Evolutionary conservation across 2,113 vertebrate species (phyloP), one percentile per base, ranked within the genome.

Genomic region (Sterna hirundo): DNA sequence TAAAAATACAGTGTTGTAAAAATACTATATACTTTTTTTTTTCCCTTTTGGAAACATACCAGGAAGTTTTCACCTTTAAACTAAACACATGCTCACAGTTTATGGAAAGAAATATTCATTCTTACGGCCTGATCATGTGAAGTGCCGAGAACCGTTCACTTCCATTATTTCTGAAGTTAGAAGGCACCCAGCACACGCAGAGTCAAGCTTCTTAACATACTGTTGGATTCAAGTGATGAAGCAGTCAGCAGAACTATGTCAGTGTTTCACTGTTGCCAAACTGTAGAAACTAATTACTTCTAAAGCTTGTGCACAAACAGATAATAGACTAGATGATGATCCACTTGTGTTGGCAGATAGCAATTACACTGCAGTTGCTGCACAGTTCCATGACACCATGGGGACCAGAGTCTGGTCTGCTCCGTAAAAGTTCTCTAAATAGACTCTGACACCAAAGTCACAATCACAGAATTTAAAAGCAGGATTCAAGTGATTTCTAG

Each of bases 31-130:
- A 46, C 49, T 82, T 90, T 91, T 95, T 92, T 92, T 85, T 80
- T 17, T 16, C 11, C 18, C 26, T 85, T 91, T 93, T 96, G 94
- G 94, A 96, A 96, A 46, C 62, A 32, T 83, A 91, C 88, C 93
- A 97, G 79, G 80, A 93, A 90, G 79, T 96, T 96, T 96, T 96
- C 88, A 93, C 95, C 94, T 97, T 97, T 96, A 96, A 96, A 96
- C 95, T 94, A 96, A 96, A 94, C 96, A 97, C 91, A 95, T 52
- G 88, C 92, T 96, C 80, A 94, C 61, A 92, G 91, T 94, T 94
- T 97, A 89, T 93, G 96, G 93, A 97, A 97, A 96, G 80, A 97
- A 97, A 87, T 95, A 93, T 27, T 96, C 93, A 80, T 94, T 96
- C 90, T 91, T 95, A 91, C 0, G 0, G 84, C 49, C 58, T 74